These are phyloP conservation scores for Pollicipes pollicipes DNA, from an alignment of 1,140 invertebrate species.

Conservation along the genomic window DNA sequence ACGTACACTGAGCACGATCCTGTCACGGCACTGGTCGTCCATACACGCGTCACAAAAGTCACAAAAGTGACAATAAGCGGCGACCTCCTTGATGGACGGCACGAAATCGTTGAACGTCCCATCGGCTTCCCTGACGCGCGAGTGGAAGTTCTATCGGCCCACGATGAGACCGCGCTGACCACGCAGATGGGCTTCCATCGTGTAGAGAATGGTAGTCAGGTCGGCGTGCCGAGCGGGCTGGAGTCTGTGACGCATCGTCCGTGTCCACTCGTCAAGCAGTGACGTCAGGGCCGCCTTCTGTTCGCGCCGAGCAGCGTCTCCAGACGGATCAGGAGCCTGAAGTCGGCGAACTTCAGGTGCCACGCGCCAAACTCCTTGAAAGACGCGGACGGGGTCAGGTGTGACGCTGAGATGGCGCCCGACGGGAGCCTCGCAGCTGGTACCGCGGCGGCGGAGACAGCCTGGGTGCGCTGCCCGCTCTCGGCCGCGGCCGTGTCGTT, in stretches of 20 bases:
- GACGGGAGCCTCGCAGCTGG: neutral
- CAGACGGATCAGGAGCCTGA: neutral
- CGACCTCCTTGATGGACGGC: too few species aligned
- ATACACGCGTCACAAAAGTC: too few species aligned
- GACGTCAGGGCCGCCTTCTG: neutral
- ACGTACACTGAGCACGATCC: neutral
- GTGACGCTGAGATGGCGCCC: neutral
- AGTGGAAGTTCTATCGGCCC: neutral
- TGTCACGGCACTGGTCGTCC: too few species aligned
- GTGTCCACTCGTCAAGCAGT: neutral
- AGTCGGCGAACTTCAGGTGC: neutral
- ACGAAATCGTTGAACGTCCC: too few species aligned
- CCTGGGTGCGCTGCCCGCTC: neutral
- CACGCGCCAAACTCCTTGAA: neutral
- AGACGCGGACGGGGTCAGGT: neutral
- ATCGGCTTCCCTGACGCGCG: neutral
- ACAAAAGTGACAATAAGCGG: too few species aligned
- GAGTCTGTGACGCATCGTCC: neutral
- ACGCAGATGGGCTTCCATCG: neutral
- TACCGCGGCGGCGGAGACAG: too few species aligned
- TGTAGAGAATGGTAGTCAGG: neutral
- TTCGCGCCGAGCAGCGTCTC: neutral
- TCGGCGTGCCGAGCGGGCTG: neutral
- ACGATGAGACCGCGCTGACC: constrained; percentile 5
- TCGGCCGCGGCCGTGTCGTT: neutral